Evolutionary conservation across 2,888 invertebrate species (phyloP).

Genomic region (Megamerina dolium): DNA sequence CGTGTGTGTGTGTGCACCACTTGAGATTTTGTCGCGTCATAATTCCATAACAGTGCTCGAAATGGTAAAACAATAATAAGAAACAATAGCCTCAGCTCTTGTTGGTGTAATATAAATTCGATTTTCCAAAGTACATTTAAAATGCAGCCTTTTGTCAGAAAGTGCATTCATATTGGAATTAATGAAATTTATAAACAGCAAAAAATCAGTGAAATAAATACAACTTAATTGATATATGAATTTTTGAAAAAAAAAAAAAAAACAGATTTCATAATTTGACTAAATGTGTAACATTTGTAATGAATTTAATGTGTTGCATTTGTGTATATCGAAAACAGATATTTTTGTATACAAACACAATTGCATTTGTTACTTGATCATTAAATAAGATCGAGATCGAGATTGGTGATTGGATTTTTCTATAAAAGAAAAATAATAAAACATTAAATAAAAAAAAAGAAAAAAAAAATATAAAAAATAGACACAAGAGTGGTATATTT

Average conservation of each 20-base stretch:
- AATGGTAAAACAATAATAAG: too few species aligned
- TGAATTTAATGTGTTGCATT: too few species aligned
- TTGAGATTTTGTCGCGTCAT: too few species aligned
- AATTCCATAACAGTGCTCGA: too few species aligned
- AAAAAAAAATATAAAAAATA: background rate
- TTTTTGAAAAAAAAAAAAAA: constrained; percentile 9
- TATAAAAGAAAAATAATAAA: background rate
- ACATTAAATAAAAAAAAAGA: background rate
- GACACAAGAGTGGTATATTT: too few species aligned
- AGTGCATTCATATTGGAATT: constrained; percentile 26
- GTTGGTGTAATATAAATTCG: too few species aligned
- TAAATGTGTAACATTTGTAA: too few species aligned
- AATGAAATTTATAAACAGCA: constrained; percentile 22
- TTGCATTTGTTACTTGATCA: constrained; percentile 19
- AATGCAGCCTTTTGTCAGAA: constrained; percentile 22
- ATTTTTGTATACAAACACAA: constrained; percentile 16
- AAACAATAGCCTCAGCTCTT: too few species aligned
- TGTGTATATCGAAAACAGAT: constrained; percentile 6
- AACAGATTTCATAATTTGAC: constrained; percentile 19
- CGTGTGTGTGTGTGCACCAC: too few species aligned
- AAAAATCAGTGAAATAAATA: constrained; percentile 45
- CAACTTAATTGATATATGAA: constrained; percentile 32
- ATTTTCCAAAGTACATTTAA: too few species aligned
- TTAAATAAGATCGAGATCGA: background rate
- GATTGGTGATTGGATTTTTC: background rate